Base-by-base conservation (phyloP, 2,113 vertebrate species). In the Rhabdornis inornatus region DNA sequence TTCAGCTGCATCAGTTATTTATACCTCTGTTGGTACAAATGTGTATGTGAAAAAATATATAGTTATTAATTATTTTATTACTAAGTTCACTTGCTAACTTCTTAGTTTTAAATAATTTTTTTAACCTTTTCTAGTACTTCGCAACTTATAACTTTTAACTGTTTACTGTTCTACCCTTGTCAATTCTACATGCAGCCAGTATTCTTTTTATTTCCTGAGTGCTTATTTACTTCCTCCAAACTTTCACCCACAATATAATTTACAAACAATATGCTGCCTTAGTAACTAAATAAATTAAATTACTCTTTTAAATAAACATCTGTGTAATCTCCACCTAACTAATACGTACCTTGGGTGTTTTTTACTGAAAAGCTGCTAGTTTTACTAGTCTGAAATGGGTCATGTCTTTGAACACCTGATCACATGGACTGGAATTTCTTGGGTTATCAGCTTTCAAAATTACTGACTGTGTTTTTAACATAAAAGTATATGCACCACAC, bases 161-260 rank as follows among this genome's bases (percentile, higher is more conserved):
- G 7, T 42, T 79, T 75, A 17, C 6, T 72, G 6, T 65, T 76
- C 50, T n/a, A 30, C 37, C 15, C 23, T 39, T 37, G 20, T 9
- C 44, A 78, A 27, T 55, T 79, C 40, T 44, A 72, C 4, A 2
- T 44, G 35, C 25, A 80, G 39, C 1, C 53, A 35, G 21, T 14
- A 40, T 39, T 64, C 6, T 56, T 90, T 60, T 31, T 68, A 44
- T 83, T 90, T 93, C 80, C 47, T 39, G 8, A 64, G 27, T 40
- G 23, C 14, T 86, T 95, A 40, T 49, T 93, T 83, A 64, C 13
- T 82, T 82, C 23, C 68, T 81, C 30, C 21, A 35, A 74, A 63
- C 13, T 76, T 91, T n/a, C 23, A 71, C 16, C n/a, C 79, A 81
- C 21, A 78, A 77, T 66, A 50, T 66, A 24, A 47, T 11, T 66